phyloP scores from a whole-genome alignment of 1,140 invertebrate genomes.

The Stegodyphus mimosarum region DNA sequence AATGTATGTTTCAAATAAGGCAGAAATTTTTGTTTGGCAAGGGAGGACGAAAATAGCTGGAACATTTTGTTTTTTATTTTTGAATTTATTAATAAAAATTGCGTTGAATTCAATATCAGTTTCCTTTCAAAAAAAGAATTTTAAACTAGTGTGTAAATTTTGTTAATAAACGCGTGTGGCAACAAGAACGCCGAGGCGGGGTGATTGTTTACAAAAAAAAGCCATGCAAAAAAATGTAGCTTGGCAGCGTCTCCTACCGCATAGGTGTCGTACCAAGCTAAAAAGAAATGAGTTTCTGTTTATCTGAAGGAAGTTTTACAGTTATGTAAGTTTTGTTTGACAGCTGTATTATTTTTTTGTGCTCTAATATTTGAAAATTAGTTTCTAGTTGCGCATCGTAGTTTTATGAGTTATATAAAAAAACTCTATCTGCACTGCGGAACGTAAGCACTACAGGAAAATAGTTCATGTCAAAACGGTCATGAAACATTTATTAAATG shows the following conservation, averaged over 20 bases:
- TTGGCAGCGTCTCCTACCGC: slow-evolving; percentile 44
- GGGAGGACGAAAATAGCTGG: too few species aligned
- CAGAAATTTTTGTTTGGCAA: too few species aligned
- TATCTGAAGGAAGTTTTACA: neutral
- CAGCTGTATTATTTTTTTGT: neutral
- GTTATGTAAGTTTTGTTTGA: neutral
- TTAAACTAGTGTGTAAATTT: too few species aligned
- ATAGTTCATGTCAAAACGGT: slow-evolving; percentile 30
- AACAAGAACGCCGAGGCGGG: slow-evolving; percentile 33
- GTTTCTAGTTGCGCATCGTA: slow-evolving; percentile 37
- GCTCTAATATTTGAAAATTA: neutral
- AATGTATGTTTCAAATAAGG: too few species aligned
- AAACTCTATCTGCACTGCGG: slow-evolving; percentile 46
- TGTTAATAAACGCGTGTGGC: neutral
- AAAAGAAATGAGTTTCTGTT: neutral
- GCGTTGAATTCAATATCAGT: too few species aligned
- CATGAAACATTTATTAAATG: too few species aligned
- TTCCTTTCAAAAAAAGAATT: too few species aligned
- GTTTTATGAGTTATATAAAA: slow-evolving; percentile 19
- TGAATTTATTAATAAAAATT: too few species aligned
- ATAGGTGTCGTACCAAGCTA: slow-evolving; percentile 14
- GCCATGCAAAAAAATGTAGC: slow-evolving; percentile 52
- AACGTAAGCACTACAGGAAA: slow-evolving; percentile 37
- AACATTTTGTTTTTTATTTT: too few species aligned
- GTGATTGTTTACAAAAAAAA: slow-evolving; percentile 57